Evolutionary conservation across 2,888 invertebrate genomes (phyloP), one percentile per base, ranked within the genome.

Genomic region (Epinotia nisella): DNA sequence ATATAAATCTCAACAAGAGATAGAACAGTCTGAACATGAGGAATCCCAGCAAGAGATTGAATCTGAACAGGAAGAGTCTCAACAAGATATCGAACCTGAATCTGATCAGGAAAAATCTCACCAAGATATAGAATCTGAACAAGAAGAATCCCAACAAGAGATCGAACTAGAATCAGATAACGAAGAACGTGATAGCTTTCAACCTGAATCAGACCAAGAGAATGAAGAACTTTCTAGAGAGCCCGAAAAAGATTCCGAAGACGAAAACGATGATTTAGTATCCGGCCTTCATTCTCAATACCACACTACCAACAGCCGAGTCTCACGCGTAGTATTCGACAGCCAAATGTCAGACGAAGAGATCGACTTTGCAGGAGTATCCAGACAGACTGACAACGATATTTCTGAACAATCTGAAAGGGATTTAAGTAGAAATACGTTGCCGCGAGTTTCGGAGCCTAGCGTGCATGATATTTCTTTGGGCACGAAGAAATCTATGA

Each of bases 391-490:
- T 49, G 61, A 72, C 5, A 53, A 72, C n/a, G 56, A 72, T 9
- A 56, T 56, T 39, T 56, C 67, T 11, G 61, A 68, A 39, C 56
- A 72, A 0, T 71, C 65, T 15, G 66, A 66, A 9, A 41, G 5
- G n/a, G 66, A 71, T 39, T 15, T 71, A 4, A 29, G 55, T 17
- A 39, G 21, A 1, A 39, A 35, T 17, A 45, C 61, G 35, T 10
- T 59, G 35, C 35, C 10, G 13, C 62, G 62, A 17, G 35, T 24
- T 62, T 69, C 64, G 9, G 58, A 59, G 24, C 58, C 11, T 51
- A 41, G 49, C 15, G 29, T 61, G 29, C 87, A 87, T 66, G 87
- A 90, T 59, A 67, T 82, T 3, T 88, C 90, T 0, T 80, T 76
- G 66, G 78, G 78, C 11, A 87, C 80, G 15, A 80, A 84, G 17